A percentile compares a stretch with the other conserved stretches of the same genome.
Evolutionary conservation across 2,113 vertebrate species (phyloP).

Genomic region (Marmota flaviventris): DNA sequence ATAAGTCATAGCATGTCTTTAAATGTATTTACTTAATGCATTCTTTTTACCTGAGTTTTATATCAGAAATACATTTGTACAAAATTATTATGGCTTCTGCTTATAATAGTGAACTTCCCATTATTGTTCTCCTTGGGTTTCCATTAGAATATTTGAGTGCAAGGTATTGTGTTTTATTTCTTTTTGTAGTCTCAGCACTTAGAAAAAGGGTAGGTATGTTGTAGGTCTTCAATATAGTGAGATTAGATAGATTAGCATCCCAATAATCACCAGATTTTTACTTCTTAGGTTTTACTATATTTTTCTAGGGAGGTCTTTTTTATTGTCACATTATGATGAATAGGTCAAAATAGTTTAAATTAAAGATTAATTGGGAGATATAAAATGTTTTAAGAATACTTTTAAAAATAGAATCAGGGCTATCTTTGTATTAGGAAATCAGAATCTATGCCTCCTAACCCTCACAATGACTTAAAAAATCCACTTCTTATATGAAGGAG

Average conservation of each 20-base stretch:
- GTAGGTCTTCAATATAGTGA: neutral
- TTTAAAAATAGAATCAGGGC: conserved; percentile 6
- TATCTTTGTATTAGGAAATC: neutral
- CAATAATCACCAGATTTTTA: conserved; percentile 21
- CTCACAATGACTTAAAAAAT: conserved; percentile 39
- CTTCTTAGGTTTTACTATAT: neutral
- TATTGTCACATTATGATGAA: neutral
- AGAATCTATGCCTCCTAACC: neutral
- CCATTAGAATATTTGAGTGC: neutral
- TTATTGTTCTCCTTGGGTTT: neutral
- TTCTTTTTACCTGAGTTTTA: neutral
- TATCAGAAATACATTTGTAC: neutral
- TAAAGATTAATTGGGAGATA: conserved; percentile 61
- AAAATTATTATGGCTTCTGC: neutral
- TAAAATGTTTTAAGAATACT: neutral
- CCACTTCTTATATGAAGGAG: neutral
- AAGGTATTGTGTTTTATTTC: neutral
- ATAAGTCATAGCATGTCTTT: neutral
- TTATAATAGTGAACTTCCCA: neutral
- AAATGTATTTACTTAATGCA: neutral
- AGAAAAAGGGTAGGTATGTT: neutral
- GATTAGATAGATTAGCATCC: conserved; percentile 26
- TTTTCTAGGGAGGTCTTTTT: neutral
- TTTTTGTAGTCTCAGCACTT: neutral
- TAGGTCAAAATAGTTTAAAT: conserved; percentile 60